These are phyloP conservation scores for Pristionchus mayeri DNA, from an alignment of 2,888 invertebrate genomes.

Conservation along the genomic window DNA sequence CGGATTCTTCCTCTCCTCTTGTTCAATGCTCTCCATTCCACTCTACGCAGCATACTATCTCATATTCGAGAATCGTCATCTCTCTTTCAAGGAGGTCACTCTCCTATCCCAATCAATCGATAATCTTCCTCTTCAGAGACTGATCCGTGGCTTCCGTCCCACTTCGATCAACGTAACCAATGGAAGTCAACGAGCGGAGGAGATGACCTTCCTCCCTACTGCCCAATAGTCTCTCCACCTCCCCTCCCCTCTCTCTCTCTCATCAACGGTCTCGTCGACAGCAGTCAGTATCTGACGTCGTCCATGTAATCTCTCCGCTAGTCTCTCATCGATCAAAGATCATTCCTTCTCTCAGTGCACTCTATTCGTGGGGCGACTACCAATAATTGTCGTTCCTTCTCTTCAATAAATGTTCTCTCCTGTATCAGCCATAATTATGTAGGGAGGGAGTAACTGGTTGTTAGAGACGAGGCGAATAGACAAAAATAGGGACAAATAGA, in stretches of 20 bases:
- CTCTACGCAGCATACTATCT: slow-evolving; percentile 86
- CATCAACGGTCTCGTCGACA: background rate
- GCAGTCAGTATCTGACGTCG: slow-evolving; percentile 43
- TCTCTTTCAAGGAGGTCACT: slow-evolving; percentile 64
- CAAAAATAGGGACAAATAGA: slow-evolving; percentile 37
- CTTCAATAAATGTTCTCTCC: slow-evolving; percentile 40
- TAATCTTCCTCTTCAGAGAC: slow-evolving; percentile 25
- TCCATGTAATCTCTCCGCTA: background rate
- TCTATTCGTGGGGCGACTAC: background rate
- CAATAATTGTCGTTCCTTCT: slow-evolving; percentile 35
- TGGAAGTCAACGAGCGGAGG: slow-evolving; percentile 28
- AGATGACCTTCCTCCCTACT: slow-evolving; percentile 50
- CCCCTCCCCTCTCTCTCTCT: background rate
- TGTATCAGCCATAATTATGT: slow-evolving; percentile 40
- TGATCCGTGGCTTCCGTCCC: slow-evolving; percentile 34
- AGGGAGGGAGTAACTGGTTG: slow-evolving; percentile 24
- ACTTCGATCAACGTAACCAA: background rate
- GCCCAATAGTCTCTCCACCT: slow-evolving; percentile 6
- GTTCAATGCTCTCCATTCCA: slow-evolving; percentile 89
- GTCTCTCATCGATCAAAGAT: slow-evolving; percentile 46
- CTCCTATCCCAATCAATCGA: background rate
- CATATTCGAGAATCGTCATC: slow-evolving; percentile 69
- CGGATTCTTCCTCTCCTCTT: slow-evolving; percentile 88
- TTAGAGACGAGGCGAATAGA: too few relatives aligned
- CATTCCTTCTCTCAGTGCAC: slow-evolving; percentile 7